A percentile compares a stretch with the other conserved stretches of the same genome.
phyloP scores from a whole-genome alignment of 1,140 invertebrate species.

The Drosophila leontia region DNA sequence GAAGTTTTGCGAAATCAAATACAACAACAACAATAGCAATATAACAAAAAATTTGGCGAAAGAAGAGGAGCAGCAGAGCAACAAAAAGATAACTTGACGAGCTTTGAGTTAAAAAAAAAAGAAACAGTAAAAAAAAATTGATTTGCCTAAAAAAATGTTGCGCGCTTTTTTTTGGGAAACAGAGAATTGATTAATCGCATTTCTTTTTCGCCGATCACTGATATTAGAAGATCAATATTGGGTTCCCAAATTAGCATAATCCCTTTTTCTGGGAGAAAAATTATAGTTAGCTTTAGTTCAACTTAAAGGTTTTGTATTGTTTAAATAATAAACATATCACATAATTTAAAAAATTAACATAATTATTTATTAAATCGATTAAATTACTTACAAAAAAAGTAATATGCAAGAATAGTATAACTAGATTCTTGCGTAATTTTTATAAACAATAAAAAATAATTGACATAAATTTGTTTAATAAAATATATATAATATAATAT shows the following conservation, averaged over 20 bases:
- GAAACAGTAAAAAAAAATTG: slow-evolving; percentile 15
- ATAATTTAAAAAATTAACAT: no score
- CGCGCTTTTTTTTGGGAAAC: slow-evolving; percentile 24
- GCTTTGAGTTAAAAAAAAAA: slow-evolving; percentile 50
- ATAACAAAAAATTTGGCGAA: slow-evolving; percentile 59
- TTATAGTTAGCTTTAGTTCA: no score
- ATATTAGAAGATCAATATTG: slow-evolving; percentile 10
- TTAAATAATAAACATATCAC: no score
- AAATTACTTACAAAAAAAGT: no score
- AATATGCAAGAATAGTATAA: no score
- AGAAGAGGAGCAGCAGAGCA: slow-evolving; percentile 50
- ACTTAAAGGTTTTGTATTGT: no score
- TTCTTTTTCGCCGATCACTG: slow-evolving; percentile 12
- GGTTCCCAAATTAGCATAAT: slow-evolving; percentile 7
- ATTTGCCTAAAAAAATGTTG: slow-evolving; percentile 41
- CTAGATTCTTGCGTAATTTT: no score
- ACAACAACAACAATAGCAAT: slow-evolving; percentile 19
- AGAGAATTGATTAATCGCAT: slow-evolving; percentile 27
- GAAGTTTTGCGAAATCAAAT: slow-evolving; percentile 37
- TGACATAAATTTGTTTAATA: no score
- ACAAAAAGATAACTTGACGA: slow-evolving; percentile 40
- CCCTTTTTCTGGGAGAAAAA: neutral
- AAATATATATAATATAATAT: no score
- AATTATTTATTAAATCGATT: no score
- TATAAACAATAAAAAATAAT: no score